phyloP scores from a whole-genome alignment of 2,113 vertebrate species.

The Forbesichthys agassizii region DNA sequence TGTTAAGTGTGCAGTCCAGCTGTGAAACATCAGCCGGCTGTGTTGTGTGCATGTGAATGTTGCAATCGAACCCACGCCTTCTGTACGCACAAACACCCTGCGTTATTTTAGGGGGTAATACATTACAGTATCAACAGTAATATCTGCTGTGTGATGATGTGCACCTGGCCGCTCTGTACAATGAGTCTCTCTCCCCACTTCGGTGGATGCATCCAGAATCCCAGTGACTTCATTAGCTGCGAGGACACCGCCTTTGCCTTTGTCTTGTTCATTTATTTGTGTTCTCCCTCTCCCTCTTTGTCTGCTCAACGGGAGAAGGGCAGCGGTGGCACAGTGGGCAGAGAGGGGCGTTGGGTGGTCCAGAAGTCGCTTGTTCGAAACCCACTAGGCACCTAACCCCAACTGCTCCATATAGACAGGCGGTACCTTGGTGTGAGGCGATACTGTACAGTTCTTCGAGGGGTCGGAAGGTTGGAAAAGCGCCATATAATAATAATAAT shows the following conservation, averaged over 20 bases:
- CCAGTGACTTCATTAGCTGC: slow-evolving; percentile 50
- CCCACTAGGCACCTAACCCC: too few relatives aligned
- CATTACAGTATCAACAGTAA: slow-evolving; percentile 52
- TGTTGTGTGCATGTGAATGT: slow-evolving; percentile 48
- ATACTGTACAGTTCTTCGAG: too few relatives aligned
- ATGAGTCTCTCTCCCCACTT: slow-evolving; percentile 42
- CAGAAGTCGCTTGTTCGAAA: too few relatives aligned
- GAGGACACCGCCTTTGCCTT: slow-evolving; percentile 26
- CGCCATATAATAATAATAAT: too few relatives aligned
- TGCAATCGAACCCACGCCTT: slow-evolving; percentile 41
- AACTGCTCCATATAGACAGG: too few relatives aligned
- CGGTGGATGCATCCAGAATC: slow-evolving; percentile 55
- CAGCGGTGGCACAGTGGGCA: background rate
- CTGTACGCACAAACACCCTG: slow-evolving; percentile 36
- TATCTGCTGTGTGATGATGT: slow-evolving; percentile 68
- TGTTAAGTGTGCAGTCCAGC: background rate
- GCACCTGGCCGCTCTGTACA: slow-evolving; percentile 61
- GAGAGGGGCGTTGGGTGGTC: too few relatives aligned
- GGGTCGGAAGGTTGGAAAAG: too few relatives aligned
- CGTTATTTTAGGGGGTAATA: slow-evolving; percentile 22
- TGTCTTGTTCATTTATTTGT: slow-evolving; percentile 21
- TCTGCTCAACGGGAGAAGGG: too few relatives aligned
- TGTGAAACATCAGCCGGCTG: slow-evolving; percentile 11
- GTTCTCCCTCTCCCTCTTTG: background rate
- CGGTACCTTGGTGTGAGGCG: too few relatives aligned